phyloP scores from a whole-genome alignment of 2,888 invertebrate genomes.

The Tholera decimalis region DNA sequence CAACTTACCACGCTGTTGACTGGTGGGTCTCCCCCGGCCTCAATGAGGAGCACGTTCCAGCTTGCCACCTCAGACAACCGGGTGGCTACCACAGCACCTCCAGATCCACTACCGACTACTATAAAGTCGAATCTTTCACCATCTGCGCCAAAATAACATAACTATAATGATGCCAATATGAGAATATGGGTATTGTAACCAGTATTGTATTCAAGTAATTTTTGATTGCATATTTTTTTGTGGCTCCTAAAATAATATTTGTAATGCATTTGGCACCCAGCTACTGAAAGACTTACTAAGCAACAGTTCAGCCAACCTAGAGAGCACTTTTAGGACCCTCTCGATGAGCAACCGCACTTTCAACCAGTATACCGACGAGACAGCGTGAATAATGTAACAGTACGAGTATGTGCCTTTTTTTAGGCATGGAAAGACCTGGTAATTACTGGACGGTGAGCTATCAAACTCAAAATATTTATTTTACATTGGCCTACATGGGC shows the following conservation, averaged over 20 bases:
- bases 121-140: constrained; percentile 77
- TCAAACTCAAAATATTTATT: no score
- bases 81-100: constrained; percentile 75
- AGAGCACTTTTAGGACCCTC: neutral
- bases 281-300: neutral
- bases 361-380: no score
- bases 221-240: no score
- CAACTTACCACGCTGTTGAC: constrained; percentile 74
- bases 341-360: neutral
- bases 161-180: neutral
- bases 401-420: no score
- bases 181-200: no score
- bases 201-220: neutral
- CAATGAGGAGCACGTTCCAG: constrained; percentile 74
- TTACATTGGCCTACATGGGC: no score
- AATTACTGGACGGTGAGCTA: no score
- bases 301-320: neutral
- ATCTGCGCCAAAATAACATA: constrained; percentile 62
- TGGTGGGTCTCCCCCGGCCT: constrained; percentile 78
- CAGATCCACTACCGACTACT: constrained; percentile 78
- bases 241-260: no score
- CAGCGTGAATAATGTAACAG: no score
- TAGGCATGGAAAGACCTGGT: no score
- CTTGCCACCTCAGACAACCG: constrained; percentile 72
- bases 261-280: no score